Evolutionary conservation across 2,113 vertebrate genomes (phyloP), one percentile per base, ranked within the genome.

Genomic region (Fulmarus glacialis): DNA sequence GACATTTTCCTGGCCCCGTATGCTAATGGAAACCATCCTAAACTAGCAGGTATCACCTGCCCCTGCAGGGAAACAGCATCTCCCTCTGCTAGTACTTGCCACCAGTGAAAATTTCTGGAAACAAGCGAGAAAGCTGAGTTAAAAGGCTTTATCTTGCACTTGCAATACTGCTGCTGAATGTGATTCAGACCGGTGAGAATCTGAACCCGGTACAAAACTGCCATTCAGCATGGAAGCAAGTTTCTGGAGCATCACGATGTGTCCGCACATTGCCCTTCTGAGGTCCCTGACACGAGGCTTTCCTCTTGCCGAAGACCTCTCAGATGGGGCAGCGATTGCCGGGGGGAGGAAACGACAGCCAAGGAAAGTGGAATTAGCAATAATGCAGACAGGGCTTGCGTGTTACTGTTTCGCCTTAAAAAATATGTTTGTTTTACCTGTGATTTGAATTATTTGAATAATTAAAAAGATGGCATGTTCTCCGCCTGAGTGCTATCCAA

Each of bases 1-100:
- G 97, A 95, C 95, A 85, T 97, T 97, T 97, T 97, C 95, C 97
- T 97, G 97, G 96, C 94, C 94, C 66, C 2, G 43, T 71, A 90
- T 91, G 91, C 95, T 96, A 96, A 97, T 95, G 94, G 94, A 96
- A 95, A 80, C 91, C 66, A 3, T 97, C 95, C 94, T 97, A 96
- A 96, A 95, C 89, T 96, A 96, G 96, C 96, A 97, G 96, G 95
- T 97, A 96, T 95, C 95, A 96, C 94, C 95, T 96, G 91, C 94
- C 89, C 91, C 96, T 96, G 94, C 89, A 91, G 93, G 93, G 94
- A 96, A 94, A 81, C 93, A 96, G 95, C 96, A 94, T 87, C 74
- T 93, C 72, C 71, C 62, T 93, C 87, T 94, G 66, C 74, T 73
- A 93, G 91, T 95, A 80, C 91, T 96, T 95, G 89, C 87, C 91